Evolutionary conservation across 2,113 vertebrate genomes (phyloP).

Genomic region (Opisthocomus hoazin): DNA sequence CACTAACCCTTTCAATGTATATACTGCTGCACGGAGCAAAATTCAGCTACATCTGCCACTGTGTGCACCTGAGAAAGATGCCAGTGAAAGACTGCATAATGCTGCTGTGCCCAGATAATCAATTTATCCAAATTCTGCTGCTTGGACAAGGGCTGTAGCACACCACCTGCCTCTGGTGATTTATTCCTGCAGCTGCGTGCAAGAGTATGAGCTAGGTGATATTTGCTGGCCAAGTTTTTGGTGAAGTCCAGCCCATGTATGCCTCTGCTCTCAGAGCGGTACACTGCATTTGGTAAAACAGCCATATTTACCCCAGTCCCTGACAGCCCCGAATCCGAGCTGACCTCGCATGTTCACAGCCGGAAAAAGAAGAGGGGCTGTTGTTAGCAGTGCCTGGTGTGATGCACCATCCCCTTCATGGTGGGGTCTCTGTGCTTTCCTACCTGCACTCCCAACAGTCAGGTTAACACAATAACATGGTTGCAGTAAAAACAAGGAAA

Average conservation of each 20-base stretch:
- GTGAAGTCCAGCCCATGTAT: not conserved
- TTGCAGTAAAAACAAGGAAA: not conserved
- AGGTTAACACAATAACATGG: not conserved
- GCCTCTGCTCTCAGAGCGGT: not conserved
- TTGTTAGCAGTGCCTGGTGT: not conserved
- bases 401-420: not conserved
- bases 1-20: not conserved
- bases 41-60: not conserved
- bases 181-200: not conserved
- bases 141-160: not conserved
- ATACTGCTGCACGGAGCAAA: not conserved
- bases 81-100: rapidly evolving
- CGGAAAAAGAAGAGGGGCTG: not conserved
- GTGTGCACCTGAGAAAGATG: not conserved
- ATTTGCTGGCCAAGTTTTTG: not conserved
- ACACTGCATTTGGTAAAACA: not conserved
- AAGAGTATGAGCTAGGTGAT: not conserved
- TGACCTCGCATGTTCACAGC: not conserved
- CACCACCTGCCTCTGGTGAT: not conserved
- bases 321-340: not conserved
- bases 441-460: not conserved
- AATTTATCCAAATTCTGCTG: not conserved
- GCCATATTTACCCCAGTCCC: not conserved
- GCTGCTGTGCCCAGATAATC: not conserved
- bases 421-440: not conserved